Evolutionary conservation across 2,888 invertebrate species (phyloP).

Genomic region (Drosophila gaucha): DNA sequence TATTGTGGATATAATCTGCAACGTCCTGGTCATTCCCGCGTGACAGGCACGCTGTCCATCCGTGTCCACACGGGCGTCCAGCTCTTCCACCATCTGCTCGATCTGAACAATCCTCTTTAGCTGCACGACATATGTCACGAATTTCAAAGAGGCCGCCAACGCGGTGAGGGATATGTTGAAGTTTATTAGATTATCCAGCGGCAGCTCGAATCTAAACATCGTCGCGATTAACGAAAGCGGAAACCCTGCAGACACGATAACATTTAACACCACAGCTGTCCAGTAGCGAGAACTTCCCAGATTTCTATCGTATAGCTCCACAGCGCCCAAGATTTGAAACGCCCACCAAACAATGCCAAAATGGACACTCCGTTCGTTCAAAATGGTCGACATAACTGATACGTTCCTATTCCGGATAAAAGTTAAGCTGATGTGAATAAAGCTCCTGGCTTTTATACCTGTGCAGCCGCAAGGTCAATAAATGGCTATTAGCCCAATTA

Average conservation of each 20-base stretch:
- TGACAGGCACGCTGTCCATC: constrained; percentile 7
- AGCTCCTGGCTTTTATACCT: constrained; percentile 38
- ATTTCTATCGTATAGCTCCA: constrained; percentile 23
- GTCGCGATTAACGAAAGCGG: constrained; percentile 20
- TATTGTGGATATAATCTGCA: constrained; percentile 19
- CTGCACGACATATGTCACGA: constrained; percentile 28
- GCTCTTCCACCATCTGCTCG: constrained; percentile 10
- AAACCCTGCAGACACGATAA: neutral
- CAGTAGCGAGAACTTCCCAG: constrained; percentile 11
- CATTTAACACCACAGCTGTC: constrained; percentile 9
- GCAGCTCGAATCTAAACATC: constrained; percentile 27
- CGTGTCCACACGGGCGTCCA: constrained; percentile 34
- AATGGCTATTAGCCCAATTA: too few species aligned
- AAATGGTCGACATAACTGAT: constrained; percentile 12
- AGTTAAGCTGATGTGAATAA: neutral
- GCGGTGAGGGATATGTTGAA: constrained; percentile 46
- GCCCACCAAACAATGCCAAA: constrained; percentile 32
- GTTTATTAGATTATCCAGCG: constrained; percentile 55
- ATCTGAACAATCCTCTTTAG: constrained; percentile 36
- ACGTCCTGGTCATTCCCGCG: neutral
- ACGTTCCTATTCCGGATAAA: neutral
- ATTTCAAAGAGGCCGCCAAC: constrained; percentile 34
- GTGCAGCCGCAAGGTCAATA: neutral
- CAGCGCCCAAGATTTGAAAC: constrained; percentile 47
- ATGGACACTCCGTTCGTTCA: constrained; percentile 13